Evolutionary conservation across 1,140 invertebrate genomes (phyloP).

Genomic region (Orussus abietinus): DNA sequence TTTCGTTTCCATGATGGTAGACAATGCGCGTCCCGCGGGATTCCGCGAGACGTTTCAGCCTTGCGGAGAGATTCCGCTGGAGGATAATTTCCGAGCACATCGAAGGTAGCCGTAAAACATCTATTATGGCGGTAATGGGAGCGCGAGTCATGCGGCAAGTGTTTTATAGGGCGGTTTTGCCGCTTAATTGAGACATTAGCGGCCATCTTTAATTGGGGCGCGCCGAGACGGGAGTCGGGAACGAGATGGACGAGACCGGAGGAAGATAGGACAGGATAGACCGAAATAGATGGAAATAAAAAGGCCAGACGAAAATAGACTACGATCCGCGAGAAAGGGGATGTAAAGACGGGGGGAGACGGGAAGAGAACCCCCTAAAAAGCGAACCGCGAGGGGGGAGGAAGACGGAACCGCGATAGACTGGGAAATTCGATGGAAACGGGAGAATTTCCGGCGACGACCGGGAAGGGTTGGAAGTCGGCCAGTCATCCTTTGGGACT

Average conservation of each 20-base stretch:
- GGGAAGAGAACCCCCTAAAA: neutral
- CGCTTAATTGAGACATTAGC: slow-evolving; percentile 16
- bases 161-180: slow-evolving; percentile 12
- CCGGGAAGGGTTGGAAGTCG: too few relatives aligned
- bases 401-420: slow-evolving; percentile 15
- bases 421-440: slow-evolving; percentile 22
- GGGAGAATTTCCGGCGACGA: slow-evolving; percentile 17
- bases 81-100: slow-evolving; percentile 17
- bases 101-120: slow-evolving; percentile 13
- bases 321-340: neutral
- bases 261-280: neutral
- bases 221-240: neutral
- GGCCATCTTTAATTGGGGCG: slow-evolving; percentile 6
- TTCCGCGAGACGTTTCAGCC: neutral
- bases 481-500: slow-evolving; percentile 12
- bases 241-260: neutral
- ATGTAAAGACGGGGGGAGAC: neutral
- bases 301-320: neutral
- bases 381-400: neutral
- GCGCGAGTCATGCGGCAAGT: slow-evolving; percentile 14
- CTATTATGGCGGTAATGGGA: slow-evolving; percentile 13
- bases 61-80: slow-evolving; percentile 10
- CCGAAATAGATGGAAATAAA: neutral
- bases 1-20: too few relatives aligned
- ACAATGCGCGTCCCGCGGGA: too few relatives aligned